A percentile compares a stretch with the other conserved stretches of the same genome.
phyloP scores from a whole-genome alignment of 2,797 vertebrate genomes.

The Nannoperca obscura region DNA sequence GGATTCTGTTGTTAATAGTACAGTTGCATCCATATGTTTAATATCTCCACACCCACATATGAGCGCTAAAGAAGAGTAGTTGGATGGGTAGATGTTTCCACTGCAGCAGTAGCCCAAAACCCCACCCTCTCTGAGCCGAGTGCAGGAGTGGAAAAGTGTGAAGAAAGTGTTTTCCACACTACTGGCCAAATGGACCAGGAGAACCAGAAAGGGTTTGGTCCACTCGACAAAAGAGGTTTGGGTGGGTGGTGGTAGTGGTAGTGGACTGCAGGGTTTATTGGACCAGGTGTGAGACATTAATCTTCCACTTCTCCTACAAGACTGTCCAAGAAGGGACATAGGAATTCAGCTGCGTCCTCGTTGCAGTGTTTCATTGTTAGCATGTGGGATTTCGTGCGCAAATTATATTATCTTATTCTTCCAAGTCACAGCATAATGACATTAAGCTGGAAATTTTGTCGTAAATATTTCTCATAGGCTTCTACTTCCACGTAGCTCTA shows the following conservation, averaged over 20 bases:
- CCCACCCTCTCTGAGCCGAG: constrained; percentile 71
- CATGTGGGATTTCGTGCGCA: constrained; percentile 9
- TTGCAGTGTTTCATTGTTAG: constrained; percentile 21
- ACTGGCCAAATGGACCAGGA: constrained; percentile 70
- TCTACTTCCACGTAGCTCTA: constrained; percentile 16
- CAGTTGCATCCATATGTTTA: background rate
- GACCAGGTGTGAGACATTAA: constrained; percentile 75
- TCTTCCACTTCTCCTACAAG: constrained; percentile 44
- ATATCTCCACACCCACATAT: constrained; percentile 30
- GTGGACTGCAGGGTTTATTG: constrained; percentile 35
- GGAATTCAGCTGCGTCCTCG: constrained; percentile 28
- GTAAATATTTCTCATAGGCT: constrained; percentile 20
- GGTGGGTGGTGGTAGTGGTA: constrained; percentile 13
- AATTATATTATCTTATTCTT: constrained; percentile 24
- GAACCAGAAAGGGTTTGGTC: constrained; percentile 54
- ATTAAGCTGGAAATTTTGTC: constrained; percentile 14
- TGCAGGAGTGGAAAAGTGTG: constrained; percentile 68
- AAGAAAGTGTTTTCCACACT: constrained; percentile 70
- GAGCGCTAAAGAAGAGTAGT: constrained; percentile 22
- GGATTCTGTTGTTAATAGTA: background rate
- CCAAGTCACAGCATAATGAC: background rate
- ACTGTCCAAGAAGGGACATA: constrained; percentile 22
- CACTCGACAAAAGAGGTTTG: constrained; percentile 34
- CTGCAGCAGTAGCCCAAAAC: constrained; percentile 61
- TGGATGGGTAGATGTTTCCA: constrained; percentile 71